Conservation (phyloP, 2,888 invertebrate species). For the Heliconius erato region DNA sequence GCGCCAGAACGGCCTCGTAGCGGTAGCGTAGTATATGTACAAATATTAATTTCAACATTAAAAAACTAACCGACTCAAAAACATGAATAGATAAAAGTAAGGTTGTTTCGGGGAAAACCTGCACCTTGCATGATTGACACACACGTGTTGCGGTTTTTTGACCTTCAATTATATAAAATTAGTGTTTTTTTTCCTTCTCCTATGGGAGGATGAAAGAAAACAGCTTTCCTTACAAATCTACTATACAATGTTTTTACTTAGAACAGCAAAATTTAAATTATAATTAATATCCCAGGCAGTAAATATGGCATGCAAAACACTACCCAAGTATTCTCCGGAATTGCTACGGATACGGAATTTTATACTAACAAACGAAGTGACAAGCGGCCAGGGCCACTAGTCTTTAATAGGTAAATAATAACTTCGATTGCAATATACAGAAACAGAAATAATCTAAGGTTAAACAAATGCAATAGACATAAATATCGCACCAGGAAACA, state of each 20-base stretch:
- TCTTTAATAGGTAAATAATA: not conserved
- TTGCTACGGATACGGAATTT: too few species aligned
- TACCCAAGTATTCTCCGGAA: too few species aligned
- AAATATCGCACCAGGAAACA: constrained; percentile 55
- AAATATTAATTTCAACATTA: not conserved
- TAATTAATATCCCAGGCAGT: too few species aligned
- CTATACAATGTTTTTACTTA: too few species aligned
- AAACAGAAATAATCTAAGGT: constrained; percentile 21
- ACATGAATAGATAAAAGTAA: constrained; percentile 22
- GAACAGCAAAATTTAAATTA: too few species aligned
- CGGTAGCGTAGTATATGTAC: not conserved
- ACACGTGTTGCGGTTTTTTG: constrained; percentile 47
- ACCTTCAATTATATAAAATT: constrained; percentile 40
- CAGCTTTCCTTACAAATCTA: not conserved
- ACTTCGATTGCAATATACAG: not conserved
- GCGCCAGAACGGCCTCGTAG: not conserved
- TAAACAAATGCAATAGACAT: constrained; percentile 47
- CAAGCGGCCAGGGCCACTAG: not conserved
- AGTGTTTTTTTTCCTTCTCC: not conserved
- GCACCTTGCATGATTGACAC: constrained; percentile 56
- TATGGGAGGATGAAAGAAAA: not conserved
- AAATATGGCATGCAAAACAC: too few species aligned
- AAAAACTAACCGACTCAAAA: not conserved
- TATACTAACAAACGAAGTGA: too few species aligned
- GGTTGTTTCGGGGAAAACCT: constrained; percentile 34